Conservation (phyloP, 2,797 vertebrate genomes). For the Centroberyx gerrardi region DNA sequence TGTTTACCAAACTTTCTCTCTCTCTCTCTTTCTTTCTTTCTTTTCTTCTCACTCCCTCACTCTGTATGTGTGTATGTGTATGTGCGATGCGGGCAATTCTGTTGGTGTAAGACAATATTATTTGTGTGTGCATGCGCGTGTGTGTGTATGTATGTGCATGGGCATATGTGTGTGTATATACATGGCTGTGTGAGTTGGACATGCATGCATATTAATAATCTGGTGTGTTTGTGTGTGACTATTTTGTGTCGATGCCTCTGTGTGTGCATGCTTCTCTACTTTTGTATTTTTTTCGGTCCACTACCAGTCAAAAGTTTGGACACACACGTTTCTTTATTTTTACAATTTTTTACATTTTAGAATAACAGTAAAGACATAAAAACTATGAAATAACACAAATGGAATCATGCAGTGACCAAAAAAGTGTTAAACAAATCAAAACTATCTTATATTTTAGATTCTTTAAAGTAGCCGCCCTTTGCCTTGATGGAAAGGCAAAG, state of each 20-base stretch:
- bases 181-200: neutral
- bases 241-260: neutral
- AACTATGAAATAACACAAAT: no score
- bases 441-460: no score
- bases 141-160: conserved; percentile 2
- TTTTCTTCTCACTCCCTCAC: conserved; percentile 27
- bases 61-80: conserved; percentile 1
- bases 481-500: no score
- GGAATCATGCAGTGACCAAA: no score
- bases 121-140: neutral
- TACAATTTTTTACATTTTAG: no score
- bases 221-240: conserved; percentile 11
- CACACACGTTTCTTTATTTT: no score
- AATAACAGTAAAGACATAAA: no score
- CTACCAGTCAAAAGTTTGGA: no score
- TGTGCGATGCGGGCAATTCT: conserved; percentile 35
- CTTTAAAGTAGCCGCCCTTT: no score
- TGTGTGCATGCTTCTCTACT: conserved; percentile 5
- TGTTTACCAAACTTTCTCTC: conserved; percentile 73
- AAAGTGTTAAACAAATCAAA: no score
- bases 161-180: neutral
- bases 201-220: neutral
- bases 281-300: conserved; percentile 4
- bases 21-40: conserved; percentile 45
- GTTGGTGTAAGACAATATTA: conserved; percentile 3